Percentiles rank a stretch among this genome's conserved stretches.
phyloP scores from a whole-genome alignment of 2,113 vertebrate species.

The Psettodes erumei region DNA sequence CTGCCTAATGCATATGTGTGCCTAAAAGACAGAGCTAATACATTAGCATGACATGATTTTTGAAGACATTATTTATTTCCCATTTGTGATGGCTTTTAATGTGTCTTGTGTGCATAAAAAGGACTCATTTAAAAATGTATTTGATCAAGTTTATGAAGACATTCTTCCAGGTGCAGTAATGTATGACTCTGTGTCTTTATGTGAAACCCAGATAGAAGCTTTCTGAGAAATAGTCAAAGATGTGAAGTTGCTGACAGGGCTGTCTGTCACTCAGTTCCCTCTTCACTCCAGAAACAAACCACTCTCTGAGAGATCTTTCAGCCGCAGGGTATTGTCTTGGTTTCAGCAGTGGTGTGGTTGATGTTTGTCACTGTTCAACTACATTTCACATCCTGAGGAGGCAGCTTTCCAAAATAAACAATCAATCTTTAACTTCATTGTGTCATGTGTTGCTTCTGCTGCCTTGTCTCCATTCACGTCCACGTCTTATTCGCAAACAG shows the following conservation, averaged over 20 bases:
- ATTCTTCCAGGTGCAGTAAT: background rate
- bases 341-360: constrained; percentile 38
- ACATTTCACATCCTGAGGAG: constrained; percentile 56
- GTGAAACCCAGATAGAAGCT: constrained; percentile 3
- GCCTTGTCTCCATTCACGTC: background rate
- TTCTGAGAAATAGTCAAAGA: constrained; percentile 20
- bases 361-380: constrained; percentile 65
- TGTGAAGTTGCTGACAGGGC: constrained; percentile 4
- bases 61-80: background rate
- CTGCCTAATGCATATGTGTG: constrained; percentile 26
- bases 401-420: constrained; percentile 54
- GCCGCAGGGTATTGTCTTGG: constrained; percentile 47
- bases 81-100: background rate
- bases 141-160: constrained; percentile 1
- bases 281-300: constrained; percentile 33
- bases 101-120: background rate
- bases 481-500: constrained; percentile 43
- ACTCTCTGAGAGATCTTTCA: constrained; percentile 40
- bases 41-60: constrained; percentile 21
- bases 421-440: constrained; percentile 37
- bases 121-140: constrained; percentile 6
- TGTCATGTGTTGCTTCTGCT: constrained; percentile 17
- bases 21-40: background rate
- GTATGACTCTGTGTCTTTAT: background rate
- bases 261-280: constrained; percentile 32